Percentiles rank a stretch among this genome's conserved stretches.
Conservation (phyloP, 2,888 invertebrate genomes). For the Rhodophaea formosa region DNA sequence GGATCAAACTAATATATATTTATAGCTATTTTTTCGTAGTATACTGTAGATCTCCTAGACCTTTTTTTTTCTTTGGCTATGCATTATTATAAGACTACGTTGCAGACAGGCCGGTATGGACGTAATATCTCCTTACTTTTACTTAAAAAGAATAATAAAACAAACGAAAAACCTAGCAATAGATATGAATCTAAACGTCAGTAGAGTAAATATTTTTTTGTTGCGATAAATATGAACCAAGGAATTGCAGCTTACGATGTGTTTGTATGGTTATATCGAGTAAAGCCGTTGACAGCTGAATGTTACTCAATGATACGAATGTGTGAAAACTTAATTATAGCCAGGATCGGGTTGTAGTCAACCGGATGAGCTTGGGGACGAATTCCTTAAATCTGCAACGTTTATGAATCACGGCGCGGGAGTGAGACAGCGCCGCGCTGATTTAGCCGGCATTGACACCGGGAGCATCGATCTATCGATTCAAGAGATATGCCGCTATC, state of each 20-base stretch:
- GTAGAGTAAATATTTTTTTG: neutral
- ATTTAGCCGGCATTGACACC: constrained; percentile 44
- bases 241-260: neutral
- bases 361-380: constrained; percentile 36
- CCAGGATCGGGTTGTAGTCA: constrained; percentile 27
- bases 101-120: too few relatives aligned
- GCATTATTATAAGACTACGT: too few relatives aligned
- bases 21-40: too few relatives aligned
- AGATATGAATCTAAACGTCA: neutral
- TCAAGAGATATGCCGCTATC: constrained; percentile 29
- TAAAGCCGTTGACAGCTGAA: constrained; percentile 25
- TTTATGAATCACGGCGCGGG: constrained; percentile 26
- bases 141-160: too few relatives aligned
- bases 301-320: constrained; percentile 22
- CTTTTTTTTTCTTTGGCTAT: too few relatives aligned
- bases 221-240: neutral
- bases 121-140: too few relatives aligned
- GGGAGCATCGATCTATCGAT: constrained; percentile 42
- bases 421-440: constrained; percentile 33
- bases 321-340: constrained; percentile 43
- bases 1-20: too few relatives aligned
- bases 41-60: too few relatives aligned
- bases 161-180: too few relatives aligned
- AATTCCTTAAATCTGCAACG: constrained; percentile 40
- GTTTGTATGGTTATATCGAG: constrained; percentile 22